Evolutionary conservation across 2,113 vertebrate species (phyloP).

Genomic region (Oryzias curvinotus): DNA sequence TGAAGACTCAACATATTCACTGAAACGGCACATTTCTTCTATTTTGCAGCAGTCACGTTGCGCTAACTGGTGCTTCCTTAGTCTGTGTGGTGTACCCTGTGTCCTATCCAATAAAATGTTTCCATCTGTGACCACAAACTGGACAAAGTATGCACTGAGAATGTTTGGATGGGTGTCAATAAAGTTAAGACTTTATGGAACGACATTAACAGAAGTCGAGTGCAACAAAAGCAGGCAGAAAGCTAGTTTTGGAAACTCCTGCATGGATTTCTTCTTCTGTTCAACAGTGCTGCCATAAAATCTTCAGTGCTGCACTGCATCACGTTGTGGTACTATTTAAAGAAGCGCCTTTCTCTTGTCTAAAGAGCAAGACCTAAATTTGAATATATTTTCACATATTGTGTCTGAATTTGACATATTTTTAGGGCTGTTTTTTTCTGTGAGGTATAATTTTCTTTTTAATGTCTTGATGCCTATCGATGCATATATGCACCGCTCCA

Average conservation of each 20-base stretch:
- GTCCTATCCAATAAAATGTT: too few species aligned
- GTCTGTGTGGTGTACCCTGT: too few species aligned
- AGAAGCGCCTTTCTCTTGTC: background rate
- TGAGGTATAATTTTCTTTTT: background rate
- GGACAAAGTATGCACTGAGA: too few species aligned
- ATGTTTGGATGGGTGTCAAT: background rate
- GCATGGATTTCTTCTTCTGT: background rate
- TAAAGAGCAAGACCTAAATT: background rate
- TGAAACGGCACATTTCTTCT: too few species aligned
- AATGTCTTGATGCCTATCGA: too few species aligned
- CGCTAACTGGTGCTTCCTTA: too few species aligned
- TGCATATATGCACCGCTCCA: too few species aligned
- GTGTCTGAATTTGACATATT: background rate
- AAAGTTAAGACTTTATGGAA: background rate
- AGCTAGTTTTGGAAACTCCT: background rate
- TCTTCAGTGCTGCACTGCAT: background rate
- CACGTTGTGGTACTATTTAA: background rate
- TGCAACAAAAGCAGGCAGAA: background rate
- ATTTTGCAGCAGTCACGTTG: too few species aligned
- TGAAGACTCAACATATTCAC: too few species aligned
- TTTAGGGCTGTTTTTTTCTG: background rate
- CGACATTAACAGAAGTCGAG: background rate
- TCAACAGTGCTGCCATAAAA: conserved; percentile 3
- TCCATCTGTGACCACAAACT: too few species aligned
- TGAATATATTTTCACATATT: too few species aligned